These are phyloP conservation scores for Thymelicus acteon DNA, from an alignment of 2,888 invertebrate species.

Conservation along the genomic window DNA sequence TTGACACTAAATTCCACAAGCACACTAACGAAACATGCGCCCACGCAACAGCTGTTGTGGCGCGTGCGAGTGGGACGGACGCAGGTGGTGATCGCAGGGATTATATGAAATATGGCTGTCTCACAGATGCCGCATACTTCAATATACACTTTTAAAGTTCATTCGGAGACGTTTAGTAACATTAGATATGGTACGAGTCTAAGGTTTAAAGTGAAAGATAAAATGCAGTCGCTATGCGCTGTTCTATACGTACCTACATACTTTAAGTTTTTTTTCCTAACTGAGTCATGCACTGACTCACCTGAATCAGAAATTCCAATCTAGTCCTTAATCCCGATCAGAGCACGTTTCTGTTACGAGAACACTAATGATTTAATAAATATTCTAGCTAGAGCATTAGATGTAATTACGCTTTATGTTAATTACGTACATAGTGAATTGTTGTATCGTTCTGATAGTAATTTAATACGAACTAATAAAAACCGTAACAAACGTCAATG, in stretches of 20 bases:
- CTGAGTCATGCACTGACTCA: conserved; percentile 34
- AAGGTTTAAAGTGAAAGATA: background rate
- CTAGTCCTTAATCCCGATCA: conserved; percentile 16
- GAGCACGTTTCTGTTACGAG: conserved; percentile 22
- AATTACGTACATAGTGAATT: conserved; percentile 5
- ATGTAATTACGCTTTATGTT: background rate
- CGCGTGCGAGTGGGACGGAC: conserved; percentile 80
- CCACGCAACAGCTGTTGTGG: conserved; percentile 61
- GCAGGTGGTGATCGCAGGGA: conserved; percentile 68
- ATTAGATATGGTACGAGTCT: background rate
- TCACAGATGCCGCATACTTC: conserved; percentile 25
- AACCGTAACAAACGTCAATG: conserved; percentile 27
- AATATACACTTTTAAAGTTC: conserved; percentile 10
- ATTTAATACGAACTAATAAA: conserved; percentile 18
- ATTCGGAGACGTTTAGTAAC: background rate
- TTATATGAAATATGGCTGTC: conserved; percentile 42
- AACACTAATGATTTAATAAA: conserved; percentile 8
- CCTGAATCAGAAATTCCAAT: conserved; percentile 26
- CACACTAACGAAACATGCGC: conserved; percentile 49
- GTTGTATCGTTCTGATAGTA: background rate
- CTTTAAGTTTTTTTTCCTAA: background rate
- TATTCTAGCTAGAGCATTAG: conserved; percentile 8
- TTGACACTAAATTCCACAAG: conserved; percentile 42
- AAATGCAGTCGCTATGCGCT: conserved; percentile 6
- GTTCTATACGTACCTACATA: background rate